Evolutionary conservation across 35 echinoderm and acorn worm genomes (phyloP), one percentile per base, ranked within the genome.

Genomic region (Amphiura filiformis): DNA sequence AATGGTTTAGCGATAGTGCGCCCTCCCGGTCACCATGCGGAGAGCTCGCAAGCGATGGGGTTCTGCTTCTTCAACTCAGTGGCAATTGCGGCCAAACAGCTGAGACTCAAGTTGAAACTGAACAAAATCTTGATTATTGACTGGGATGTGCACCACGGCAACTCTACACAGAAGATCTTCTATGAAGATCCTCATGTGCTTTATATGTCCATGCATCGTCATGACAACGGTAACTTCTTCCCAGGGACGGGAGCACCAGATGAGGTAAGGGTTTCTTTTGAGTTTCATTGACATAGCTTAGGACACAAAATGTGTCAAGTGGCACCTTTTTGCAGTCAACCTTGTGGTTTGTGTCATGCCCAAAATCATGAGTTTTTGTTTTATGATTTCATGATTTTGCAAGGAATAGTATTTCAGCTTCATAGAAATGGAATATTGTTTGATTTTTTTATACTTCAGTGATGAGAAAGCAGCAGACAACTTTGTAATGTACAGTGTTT

Each of bases 21-120:
- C 17, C 96, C 96, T 18, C 96, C 96, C 11, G 96, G 96, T n/a
- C 96, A 99, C 81, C 96, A 99, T 40, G 96, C 96, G 28, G 96
- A 99, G 84, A 87, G 87, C 39, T 90, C 93, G 13, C 96, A 99
- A 83, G 96, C 96, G 81, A 99, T 99, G 96, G 96, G 96, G 11
- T 99, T 99, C 90, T 99, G 96, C 79, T 99, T 99, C 93, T 99
- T 99, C 87, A 99, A 99, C 93, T 95, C 93, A 35, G 86, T 99
- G 32, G 96, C 96, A 87, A 90, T 99, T 23, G 93, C 96, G 75
- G 96, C 96, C 88, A 99, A 99, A 70, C 96, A 99, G 87, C 90
- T 99, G 31, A 56, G 96, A 37, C 88, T 91, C 38, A 95, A 99
- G 83, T 88, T 99, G 65, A 99, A 95, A 78, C 82, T 99, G 32